These are phyloP conservation scores for Sarcophaga peregrina DNA, from an alignment of 1,140 invertebrate species.

Conservation along the genomic window DNA sequence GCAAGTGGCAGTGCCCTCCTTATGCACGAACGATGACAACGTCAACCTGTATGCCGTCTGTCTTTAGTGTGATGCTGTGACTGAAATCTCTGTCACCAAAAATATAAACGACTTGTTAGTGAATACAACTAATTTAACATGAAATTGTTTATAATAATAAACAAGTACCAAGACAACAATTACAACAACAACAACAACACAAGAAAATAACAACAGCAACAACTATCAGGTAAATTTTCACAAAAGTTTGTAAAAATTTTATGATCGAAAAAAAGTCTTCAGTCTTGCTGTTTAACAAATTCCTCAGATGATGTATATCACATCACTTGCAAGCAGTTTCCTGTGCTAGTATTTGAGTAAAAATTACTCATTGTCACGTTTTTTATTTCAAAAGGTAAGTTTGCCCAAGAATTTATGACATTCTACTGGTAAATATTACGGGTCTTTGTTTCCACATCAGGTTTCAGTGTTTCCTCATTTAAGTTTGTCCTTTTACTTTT, in stretches of 20 bases:
- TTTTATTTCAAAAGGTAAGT: background rate
- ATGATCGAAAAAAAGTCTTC: background rate
- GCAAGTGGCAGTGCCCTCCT: no score
- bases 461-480: no score
- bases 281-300: background rate
- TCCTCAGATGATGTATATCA: background rate
- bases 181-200: no score
- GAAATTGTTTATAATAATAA: background rate
- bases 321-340: background rate
- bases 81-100: constrained; percentile 17
- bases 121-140: constrained; percentile 19
- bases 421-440: no score
- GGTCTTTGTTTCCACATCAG: no score
- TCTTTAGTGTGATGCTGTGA: background rate
- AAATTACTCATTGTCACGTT: constrained; percentile 15
- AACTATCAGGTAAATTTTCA: background rate
- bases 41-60: no score
- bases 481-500: no score
- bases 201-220: no score
- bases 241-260: background rate
- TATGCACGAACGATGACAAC: no score
- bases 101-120: constrained; percentile 25
- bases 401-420: no score
- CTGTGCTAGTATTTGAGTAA: background rate
- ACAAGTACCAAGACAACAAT: background rate